These are phyloP conservation scores for Drosophila oshimai DNA, from an alignment of 1,140 invertebrate species.

Conservation along the genomic window DNA sequence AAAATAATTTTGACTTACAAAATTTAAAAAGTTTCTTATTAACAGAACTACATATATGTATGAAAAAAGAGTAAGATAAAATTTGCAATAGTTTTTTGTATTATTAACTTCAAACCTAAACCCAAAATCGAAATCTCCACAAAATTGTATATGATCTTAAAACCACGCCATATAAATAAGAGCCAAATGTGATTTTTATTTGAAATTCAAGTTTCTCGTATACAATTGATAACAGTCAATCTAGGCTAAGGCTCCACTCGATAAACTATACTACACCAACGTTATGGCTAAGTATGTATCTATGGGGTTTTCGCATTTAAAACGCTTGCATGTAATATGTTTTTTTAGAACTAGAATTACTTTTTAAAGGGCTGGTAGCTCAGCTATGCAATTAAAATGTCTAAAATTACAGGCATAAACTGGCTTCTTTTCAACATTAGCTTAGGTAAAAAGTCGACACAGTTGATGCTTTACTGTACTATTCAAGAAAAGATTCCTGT, in stretches of 20 bases:
- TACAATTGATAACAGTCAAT: constrained; percentile 48
- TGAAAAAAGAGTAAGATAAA: too few species aligned
- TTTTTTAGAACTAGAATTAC: constrained; percentile 22
- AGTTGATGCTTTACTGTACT: constrained; percentile 20
- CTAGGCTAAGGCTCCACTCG: constrained; percentile 2
- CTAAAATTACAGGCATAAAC: constrained; percentile 70
- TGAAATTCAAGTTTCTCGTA: constrained; percentile 58
- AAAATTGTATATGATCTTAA: background rate
- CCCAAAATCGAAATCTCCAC: background rate
- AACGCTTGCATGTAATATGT: constrained; percentile 20
- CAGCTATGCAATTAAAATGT: constrained; percentile 37
- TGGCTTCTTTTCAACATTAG: constrained; percentile 49
- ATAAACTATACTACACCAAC: constrained; percentile 1
- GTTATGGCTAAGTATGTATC: constrained; percentile 22
- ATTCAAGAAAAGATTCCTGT: constrained; percentile 5
- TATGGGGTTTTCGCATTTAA: constrained; percentile 52
- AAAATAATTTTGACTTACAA: too few species aligned
- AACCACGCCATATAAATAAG: background rate
- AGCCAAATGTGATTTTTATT: constrained; percentile 67
- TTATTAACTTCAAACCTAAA: background rate
- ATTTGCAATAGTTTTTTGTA: too few species aligned
- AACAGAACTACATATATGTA: too few species aligned
- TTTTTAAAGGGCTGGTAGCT: background rate
- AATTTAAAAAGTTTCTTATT: too few species aligned
- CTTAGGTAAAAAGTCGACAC: constrained; percentile 10